These are phyloP conservation scores for Torymus tubicola DNA, from an alignment of 2,888 invertebrate species.

Conservation along the genomic window DNA sequence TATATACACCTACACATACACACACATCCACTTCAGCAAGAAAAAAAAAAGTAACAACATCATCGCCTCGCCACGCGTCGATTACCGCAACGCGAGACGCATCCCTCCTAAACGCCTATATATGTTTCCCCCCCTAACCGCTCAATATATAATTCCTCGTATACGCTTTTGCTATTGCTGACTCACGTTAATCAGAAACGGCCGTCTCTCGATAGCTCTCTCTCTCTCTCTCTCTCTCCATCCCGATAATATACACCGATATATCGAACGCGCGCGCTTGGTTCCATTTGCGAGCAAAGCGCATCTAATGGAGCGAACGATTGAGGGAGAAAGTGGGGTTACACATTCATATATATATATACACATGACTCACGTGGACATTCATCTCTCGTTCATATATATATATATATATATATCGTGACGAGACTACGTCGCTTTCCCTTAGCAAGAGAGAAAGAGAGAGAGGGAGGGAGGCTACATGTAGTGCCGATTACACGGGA, in stretches of 20 bases:
- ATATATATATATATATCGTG: no score
- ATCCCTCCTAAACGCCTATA: neutral
- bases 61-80: constrained; percentile 9
- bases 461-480: no score
- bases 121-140: no score
- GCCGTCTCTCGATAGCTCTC: constrained; percentile 1
- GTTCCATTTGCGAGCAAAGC: constrained; percentile 35
- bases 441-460: no score
- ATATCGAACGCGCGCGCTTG: neutral
- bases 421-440: no score
- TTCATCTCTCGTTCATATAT: no score
- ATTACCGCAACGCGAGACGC: constrained; percentile 18
- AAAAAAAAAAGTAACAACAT: constrained; percentile 22
- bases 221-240: no score
- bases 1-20: no score
- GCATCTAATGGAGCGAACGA: constrained; percentile 58
- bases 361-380: constrained; percentile 6
- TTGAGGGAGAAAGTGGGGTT: constrained; percentile 27
- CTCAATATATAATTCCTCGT: no score
- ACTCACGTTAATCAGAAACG: constrained; percentile 51
- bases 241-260: neutral
- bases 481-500: neutral
- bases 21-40: neutral
- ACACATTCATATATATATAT: no score
- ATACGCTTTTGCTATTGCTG: constrained; percentile 35